Conservation (phyloP, 1,140 invertebrate species). For the Microplitis mediator region DNA sequence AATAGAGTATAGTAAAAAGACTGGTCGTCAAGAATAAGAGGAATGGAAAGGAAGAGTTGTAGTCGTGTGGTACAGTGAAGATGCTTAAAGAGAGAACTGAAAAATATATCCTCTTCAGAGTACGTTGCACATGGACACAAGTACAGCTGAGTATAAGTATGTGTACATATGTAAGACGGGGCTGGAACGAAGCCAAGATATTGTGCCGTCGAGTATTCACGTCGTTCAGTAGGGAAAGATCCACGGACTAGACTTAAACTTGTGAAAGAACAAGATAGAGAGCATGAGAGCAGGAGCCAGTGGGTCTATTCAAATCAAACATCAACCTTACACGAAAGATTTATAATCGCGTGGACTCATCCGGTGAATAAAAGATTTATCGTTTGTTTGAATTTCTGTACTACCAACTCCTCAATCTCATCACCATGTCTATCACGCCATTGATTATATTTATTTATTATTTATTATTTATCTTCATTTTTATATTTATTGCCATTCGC, state of each 20-base stretch:
- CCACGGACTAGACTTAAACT: not conserved
- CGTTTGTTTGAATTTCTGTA: constrained; percentile 12
- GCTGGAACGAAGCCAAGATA: not conserved
- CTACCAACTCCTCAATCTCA: not conserved
- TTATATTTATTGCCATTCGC: too few species aligned
- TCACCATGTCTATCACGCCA: not conserved
- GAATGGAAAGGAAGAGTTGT: not conserved
- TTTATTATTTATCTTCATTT: too few species aligned
- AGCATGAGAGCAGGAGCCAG: not conserved
- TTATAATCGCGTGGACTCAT: constrained; percentile 1
- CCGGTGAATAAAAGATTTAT: constrained; percentile 2
- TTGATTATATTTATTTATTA: too few species aligned
- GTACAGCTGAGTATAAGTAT: not conserved
- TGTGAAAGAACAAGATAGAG: not conserved
- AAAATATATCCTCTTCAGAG: not conserved
- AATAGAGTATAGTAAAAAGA: not conserved
- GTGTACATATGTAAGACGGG: not conserved
- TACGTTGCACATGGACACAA: not conserved
- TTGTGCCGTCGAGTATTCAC: constrained; percentile 6
- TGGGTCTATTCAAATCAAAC: constrained; percentile 8
- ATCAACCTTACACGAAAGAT: constrained; percentile 12
- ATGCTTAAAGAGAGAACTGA: constrained; percentile 5
- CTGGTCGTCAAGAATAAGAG: not conserved
- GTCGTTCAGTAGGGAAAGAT: not conserved
- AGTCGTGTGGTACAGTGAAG: not conserved